Conservation (phyloP, 2,113 vertebrate genomes). For the Sminthopsis crassicaudata region DNA sequence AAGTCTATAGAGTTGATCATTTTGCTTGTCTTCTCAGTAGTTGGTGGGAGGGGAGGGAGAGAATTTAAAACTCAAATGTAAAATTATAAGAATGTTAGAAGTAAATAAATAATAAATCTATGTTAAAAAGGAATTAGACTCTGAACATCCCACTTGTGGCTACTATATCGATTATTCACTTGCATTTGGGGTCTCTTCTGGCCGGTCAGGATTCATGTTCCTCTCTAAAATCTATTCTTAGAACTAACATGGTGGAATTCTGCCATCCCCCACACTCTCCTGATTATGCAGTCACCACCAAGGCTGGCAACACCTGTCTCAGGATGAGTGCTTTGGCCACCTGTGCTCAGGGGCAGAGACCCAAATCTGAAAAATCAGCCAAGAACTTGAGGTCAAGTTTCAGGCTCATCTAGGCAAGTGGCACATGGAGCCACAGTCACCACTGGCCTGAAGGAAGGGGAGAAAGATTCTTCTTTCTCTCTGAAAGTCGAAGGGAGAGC, state of each 20-base stretch:
- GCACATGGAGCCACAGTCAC: background rate
- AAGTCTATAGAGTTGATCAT: background rate
- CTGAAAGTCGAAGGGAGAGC: background rate
- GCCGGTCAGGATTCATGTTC: background rate
- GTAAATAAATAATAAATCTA: background rate
- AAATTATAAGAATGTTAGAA: background rate
- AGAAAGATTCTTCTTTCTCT: background rate
- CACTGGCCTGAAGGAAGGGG: background rate
- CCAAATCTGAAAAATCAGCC: background rate
- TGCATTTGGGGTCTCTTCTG: background rate
- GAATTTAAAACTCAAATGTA: background rate
- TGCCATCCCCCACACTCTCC: background rate
- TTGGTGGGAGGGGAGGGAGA: background rate
- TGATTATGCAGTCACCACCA: background rate
- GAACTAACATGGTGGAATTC: background rate
- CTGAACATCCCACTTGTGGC: background rate
- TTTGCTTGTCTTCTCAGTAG: background rate
- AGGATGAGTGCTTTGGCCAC: background rate
- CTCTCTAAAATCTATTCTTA: background rate
- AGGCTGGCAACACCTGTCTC: background rate
- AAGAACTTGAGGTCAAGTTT: background rate
- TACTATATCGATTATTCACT: background rate
- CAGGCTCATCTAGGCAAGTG: background rate
- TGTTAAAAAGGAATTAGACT: background rate
- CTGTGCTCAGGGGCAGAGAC: background rate